Conservation (phyloP, 2,113 vertebrate species). For the Coptodon rendalli region DNA sequence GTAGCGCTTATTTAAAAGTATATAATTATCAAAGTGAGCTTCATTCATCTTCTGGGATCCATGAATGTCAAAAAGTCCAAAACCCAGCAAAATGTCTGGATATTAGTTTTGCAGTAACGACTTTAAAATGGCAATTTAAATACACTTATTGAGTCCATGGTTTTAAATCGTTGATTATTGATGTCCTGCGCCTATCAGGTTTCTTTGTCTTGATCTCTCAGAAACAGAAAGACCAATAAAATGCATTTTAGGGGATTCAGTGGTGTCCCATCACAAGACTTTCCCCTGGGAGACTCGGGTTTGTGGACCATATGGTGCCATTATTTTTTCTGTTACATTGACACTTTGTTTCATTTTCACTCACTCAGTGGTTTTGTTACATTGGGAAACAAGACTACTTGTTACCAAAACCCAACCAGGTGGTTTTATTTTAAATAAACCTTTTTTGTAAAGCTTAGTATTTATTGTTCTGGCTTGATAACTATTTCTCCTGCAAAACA, state of each 20-base stretch:
- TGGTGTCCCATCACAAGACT: not conserved
- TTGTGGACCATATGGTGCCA: not conserved
- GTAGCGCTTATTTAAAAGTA: not conserved
- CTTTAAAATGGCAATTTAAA: not conserved
- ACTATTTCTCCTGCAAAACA: not conserved
- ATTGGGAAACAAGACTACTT: not conserved
- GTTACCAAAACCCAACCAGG: not conserved
- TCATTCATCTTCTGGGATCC: not conserved
- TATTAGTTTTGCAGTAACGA: accelerated
- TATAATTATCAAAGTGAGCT: not conserved
- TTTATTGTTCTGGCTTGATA: not conserved
- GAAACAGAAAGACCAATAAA: not conserved
- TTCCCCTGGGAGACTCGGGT: not conserved
- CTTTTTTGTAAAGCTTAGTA: not conserved
- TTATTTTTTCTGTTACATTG: not conserved
- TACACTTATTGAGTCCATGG: not conserved
- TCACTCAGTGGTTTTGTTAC: not conserved
- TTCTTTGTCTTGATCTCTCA: not conserved
- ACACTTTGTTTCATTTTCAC: not conserved
- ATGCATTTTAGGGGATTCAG: not conserved
- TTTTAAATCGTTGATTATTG: not conserved
- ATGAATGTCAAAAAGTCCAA: not conserved
- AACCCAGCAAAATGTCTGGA: not conserved
- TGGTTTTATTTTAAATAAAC: not conserved
- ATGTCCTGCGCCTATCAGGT: not conserved